Conservation (phyloP, 2,888 invertebrate genomes). For the Xanthia togata region DNA sequence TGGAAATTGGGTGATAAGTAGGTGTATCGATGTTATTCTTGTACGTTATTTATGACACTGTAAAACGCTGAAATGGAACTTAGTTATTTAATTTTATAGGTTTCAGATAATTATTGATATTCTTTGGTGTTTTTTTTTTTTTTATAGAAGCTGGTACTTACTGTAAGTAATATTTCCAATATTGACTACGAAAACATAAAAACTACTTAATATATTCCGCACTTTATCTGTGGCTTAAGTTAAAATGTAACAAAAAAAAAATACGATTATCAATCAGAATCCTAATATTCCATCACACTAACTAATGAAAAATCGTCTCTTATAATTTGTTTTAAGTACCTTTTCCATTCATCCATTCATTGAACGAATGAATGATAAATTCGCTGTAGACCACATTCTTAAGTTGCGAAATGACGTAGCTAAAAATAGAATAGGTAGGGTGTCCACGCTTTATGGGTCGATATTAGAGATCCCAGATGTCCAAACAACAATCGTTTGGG, state of each 20-base stretch:
- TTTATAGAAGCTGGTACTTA: not conserved
- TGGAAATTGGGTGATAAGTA: constrained; percentile 77
- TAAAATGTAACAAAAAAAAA: not conserved
- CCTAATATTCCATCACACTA: constrained; percentile 3
- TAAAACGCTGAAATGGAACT: not conserved
- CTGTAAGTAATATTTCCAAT: not conserved
- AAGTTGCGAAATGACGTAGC: constrained; percentile 75
- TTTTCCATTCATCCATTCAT: constrained; percentile 40
- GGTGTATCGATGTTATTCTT: constrained; percentile 57
- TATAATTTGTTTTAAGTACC: constrained; percentile 59
- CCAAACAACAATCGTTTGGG: constrained; percentile 84
- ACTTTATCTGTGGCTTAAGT: too few relatives aligned
- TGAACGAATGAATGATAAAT: constrained; percentile 66
- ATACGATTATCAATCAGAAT: not conserved
- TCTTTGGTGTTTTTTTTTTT: not conserved
- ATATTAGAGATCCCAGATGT: constrained; percentile 87
- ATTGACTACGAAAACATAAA: not conserved
- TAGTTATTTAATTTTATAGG: constrained; percentile 29
- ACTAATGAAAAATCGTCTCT: constrained; percentile 43
- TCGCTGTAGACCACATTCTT: constrained; percentile 70
- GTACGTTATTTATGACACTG: constrained; percentile 36
- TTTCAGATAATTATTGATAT: constrained; percentile 6
- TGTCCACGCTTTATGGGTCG: constrained; percentile 74
- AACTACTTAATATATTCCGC: not conserved
- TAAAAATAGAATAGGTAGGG: constrained; percentile 75